Conservation (phyloP, 53 echinoderm and acorn worm species). For the Mesocentrotus franciscanus region DNA sequence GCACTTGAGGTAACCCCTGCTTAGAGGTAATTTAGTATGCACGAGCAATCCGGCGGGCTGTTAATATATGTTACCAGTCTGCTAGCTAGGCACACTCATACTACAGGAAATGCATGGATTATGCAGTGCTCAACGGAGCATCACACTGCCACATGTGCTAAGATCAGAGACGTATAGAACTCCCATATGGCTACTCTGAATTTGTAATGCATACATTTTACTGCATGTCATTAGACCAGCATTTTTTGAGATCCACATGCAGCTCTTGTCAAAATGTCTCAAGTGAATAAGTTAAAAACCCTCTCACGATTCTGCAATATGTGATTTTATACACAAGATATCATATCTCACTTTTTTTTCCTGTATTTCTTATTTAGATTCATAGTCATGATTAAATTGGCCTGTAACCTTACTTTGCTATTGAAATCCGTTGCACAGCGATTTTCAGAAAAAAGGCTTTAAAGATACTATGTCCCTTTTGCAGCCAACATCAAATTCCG, state of each 20-base stretch:
- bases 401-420: too few relatives aligned
- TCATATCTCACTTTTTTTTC: too few relatives aligned
- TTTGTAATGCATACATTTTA: conserved; percentile 6
- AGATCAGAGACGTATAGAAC: too few relatives aligned
- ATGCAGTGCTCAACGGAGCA: conserved; percentile 59
- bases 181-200: conserved; percentile 51
- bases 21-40: conserved; percentile 50
- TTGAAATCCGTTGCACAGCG: too few relatives aligned
- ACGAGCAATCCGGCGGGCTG: conserved; percentile 1
- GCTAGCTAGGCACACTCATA: conserved; percentile 6
- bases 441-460: too few relatives aligned
- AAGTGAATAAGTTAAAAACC: not conserved
- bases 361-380: too few relatives aligned
- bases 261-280: conserved; percentile 11
- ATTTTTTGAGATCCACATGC: not conserved
- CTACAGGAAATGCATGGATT: conserved; percentile 60
- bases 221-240: conserved; percentile 33
- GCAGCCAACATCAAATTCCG: too few relatives aligned
- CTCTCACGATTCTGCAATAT: not conserved
- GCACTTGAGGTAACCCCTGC: conserved; percentile 12
- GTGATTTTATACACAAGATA: too few relatives aligned
- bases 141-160: conserved; percentile 50
- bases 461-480: too few relatives aligned
- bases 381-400: too few relatives aligned
- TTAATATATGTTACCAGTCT: conserved; percentile 49